A percentile compares a stretch with the other conserved stretches of the same genome.
Conservation (phyloP, 2,888 invertebrate species). For the Pandemis heparana region DNA sequence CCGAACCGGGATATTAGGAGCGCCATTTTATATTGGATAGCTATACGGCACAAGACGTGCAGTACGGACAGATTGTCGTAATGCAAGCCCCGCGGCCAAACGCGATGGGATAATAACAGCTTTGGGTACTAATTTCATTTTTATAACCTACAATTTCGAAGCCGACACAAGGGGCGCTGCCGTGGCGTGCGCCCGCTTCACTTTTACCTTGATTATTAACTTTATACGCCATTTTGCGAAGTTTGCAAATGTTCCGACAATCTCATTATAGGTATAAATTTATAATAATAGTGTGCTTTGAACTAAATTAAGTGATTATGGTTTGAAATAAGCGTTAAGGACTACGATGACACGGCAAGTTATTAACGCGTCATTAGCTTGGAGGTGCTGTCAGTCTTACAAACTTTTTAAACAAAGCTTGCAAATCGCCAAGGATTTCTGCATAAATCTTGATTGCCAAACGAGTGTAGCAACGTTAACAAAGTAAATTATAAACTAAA, state of each 20-base stretch:
- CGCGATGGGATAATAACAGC: constrained; percentile 86
- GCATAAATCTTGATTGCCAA: constrained; percentile 51
- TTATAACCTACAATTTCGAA: constrained; percentile 86
- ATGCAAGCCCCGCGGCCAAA: constrained; percentile 85
- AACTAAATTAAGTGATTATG: constrained; percentile 83
- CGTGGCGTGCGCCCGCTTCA: constrained; percentile 80
- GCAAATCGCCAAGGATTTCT: constrained; percentile 59
- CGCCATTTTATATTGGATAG: constrained; percentile 86
- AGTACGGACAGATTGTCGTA: constrained; percentile 86
- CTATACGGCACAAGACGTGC: constrained; percentile 85
- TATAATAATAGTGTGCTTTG: constrained; percentile 80
- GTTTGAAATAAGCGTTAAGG: constrained; percentile 76
- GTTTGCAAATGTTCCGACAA: constrained; percentile 82
- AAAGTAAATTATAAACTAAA: constrained; percentile 21
- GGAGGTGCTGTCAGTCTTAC: constrained; percentile 56
- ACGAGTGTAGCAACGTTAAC: constrained; percentile 21
- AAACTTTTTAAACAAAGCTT: constrained; percentile 56
- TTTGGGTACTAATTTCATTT: constrained; percentile 86
- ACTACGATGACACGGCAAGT: constrained; percentile 77
- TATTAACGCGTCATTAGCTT: constrained; percentile 70
- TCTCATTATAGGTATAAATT: constrained; percentile 82
- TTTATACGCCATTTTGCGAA: constrained; percentile 84
- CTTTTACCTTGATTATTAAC: constrained; percentile 84
- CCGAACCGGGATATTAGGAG: constrained; percentile 85
- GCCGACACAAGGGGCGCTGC: constrained; percentile 86